These are phyloP conservation scores for Amphipoea lucens DNA, from an alignment of 2,888 invertebrate species.

Conservation along the genomic window DNA sequence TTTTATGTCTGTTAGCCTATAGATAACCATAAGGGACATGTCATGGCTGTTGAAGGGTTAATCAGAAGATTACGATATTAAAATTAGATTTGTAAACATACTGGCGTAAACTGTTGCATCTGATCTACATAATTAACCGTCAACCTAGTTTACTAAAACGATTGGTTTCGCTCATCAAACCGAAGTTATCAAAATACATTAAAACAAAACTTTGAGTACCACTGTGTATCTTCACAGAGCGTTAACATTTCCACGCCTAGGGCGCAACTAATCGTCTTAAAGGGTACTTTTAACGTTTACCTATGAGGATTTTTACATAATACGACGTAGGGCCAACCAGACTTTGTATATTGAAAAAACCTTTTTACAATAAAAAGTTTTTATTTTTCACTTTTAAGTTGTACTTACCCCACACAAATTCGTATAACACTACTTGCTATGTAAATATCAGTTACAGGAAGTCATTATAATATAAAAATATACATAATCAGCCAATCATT, in stretches of 20 bases:
- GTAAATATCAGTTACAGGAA: no score
- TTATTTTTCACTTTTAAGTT: no score
- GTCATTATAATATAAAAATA: no score
- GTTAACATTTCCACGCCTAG: slow-evolving; percentile 73
- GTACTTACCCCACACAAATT: no score
- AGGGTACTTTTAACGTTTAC: slow-evolving; percentile 65
- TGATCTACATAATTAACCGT: background rate
- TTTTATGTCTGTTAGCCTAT: no score
- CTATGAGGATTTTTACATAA: slow-evolving; percentile 41
- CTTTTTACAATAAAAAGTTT: no score
- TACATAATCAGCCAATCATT: no score
- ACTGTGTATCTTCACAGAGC: slow-evolving; percentile 60
- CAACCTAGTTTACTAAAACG: background rate
- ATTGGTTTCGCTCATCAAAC: background rate
- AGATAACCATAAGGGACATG: background rate
- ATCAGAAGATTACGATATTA: slow-evolving; percentile 31
- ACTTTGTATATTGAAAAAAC: background rate
- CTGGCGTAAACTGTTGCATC: background rate
- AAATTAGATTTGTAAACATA: slow-evolving; percentile 21
- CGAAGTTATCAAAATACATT: background rate
- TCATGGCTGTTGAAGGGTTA: slow-evolving; percentile 28
- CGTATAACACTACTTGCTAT: no score
- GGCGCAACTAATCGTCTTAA: slow-evolving; percentile 66
- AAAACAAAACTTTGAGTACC: slow-evolving; percentile 69
- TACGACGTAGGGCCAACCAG: background rate